A percentile compares a stretch with the other conserved stretches of the same genome.
Conservation (phyloP, 2,797 vertebrate species). For the Gastrophryne carolinensis region DNA sequence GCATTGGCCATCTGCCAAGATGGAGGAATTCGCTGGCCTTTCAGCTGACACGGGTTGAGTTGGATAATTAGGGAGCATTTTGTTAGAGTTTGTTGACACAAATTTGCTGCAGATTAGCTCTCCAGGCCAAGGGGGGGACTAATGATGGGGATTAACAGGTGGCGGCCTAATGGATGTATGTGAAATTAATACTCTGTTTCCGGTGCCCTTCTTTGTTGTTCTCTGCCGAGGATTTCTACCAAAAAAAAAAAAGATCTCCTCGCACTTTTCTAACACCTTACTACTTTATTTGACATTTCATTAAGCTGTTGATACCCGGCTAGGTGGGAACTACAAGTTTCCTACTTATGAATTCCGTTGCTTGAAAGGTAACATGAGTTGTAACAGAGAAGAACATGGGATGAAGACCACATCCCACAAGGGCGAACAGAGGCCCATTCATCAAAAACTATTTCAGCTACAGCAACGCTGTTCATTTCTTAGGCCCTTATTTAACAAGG, state of each 20-base stretch:
- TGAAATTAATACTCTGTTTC: constrained; percentile 93
- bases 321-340: constrained; percentile 19
- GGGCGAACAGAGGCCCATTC: background rate
- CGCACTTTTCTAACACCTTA: constrained; percentile 56
- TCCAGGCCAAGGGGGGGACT: constrained; percentile 73
- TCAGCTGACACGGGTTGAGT: constrained; percentile 78
- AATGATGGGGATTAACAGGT: constrained; percentile 96
- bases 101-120: constrained; percentile 92
- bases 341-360: background rate
- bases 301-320: constrained; percentile 33
- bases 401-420: background rate
- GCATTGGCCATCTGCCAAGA: constrained; percentile 78
- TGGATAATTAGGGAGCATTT: constrained; percentile 94
- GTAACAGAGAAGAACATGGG: background rate
- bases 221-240: constrained; percentile 64
- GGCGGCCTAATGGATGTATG: constrained; percentile 83
- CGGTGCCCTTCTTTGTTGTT: constrained; percentile 73
- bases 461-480: background rate
- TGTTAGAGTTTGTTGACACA: constrained; percentile 94
- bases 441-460: constrained; percentile 7
- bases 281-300: constrained; percentile 37
- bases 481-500: constrained; percentile 15
- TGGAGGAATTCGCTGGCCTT: constrained; percentile 71
- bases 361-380: background rate
- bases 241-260: constrained; percentile 63